Conservation (phyloP, 2,797 vertebrate genomes). For the Pseudopleuronectes americanus region DNA sequence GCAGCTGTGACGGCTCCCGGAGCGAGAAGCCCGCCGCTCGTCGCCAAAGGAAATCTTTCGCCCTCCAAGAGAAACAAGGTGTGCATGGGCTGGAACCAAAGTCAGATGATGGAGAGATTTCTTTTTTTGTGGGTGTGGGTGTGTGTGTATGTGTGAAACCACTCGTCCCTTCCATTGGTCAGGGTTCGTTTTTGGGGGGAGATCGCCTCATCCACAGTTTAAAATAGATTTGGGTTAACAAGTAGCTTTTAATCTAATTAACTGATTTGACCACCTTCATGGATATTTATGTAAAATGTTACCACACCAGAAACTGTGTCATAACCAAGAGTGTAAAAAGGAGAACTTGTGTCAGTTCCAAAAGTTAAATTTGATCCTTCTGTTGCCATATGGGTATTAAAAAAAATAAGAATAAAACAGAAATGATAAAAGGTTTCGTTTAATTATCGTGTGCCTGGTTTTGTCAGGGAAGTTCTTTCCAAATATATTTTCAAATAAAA, state of each 20-base stretch:
- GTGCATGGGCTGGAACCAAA: slow-evolving; percentile 57
- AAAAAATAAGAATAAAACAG: too few relatives aligned
- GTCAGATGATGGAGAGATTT: slow-evolving; percentile 54
- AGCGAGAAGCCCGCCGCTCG: slow-evolving; percentile 41
- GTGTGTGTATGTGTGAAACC: slow-evolving; percentile 37
- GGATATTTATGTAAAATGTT: background rate
- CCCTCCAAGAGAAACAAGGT: slow-evolving; percentile 71
- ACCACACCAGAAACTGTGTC: background rate
- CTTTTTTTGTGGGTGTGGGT: slow-evolving; percentile 7
- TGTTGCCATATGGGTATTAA: too few relatives aligned
- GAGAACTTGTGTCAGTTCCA: background rate
- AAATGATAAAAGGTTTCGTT: too few relatives aligned
- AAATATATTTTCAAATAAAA: too few relatives aligned
- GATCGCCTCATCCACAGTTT: slow-evolving; percentile 6
- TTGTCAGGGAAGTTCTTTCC: background rate
- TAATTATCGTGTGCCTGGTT: background rate
- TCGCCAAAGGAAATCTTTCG: slow-evolving; percentile 56
- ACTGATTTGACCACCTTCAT: background rate
- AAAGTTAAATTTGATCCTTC: background rate
- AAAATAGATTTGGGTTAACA: slow-evolving; percentile 7
- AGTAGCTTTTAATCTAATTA: slow-evolving; percentile 4
- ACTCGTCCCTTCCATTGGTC: slow-evolving; percentile 11
- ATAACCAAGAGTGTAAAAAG: background rate
- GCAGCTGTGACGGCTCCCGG: slow-evolving; percentile 57
- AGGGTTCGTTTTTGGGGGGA: background rate